Evolutionary conservation across 2,113 vertebrate genomes (phyloP), one percentile per base, ranked within the genome.

Genomic region (Martes martes): DNA sequence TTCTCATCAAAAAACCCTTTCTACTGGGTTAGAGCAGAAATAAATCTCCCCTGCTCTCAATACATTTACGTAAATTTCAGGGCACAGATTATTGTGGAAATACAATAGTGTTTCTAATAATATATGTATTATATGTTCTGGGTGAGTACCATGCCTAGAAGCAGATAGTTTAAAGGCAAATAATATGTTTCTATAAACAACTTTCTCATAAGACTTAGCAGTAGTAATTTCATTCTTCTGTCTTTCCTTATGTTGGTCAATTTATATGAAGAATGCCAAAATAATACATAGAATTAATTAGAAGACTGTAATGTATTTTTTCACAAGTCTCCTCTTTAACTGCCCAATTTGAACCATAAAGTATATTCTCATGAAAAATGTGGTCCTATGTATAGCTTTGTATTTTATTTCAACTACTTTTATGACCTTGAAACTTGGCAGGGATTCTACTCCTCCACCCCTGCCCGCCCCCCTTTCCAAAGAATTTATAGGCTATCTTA

Each of bases 381-480:
- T 73, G 59, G 47, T 80, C 55, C 57, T 88, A 6, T 69, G 8
- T 85, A 84, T 69, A 91, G 78, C 85, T 95, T 78, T 86, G n/a
- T 67, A 45, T 85, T 96, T 73, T 89, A 74, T 91, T 93, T 97
- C 85, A 94, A 13, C 42, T 91, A 39, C 79, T 97, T 97, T 95
- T 59, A 39, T 94, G 95, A 98, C 96, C 97, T 98, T 98, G 97
- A 97, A 98, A 96, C 88, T 95, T 82, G 89, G 96, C 97, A 93
- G 83, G 39, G 39, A 19, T 86, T 96, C 52, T 6, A 55, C 9
- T 18, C 23, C n/a, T 94, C 52, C 28, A 57, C 31, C 26, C 19
- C 23, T 24, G 52, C n/a, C 45, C 15, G 4, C 8, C 16, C 61
- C 36, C 10, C 42, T 91, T 93, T 93, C 42, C 55, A 86, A 63